phyloP scores from a whole-genome alignment of 1,140 invertebrate genomes.

The Drosophila arizonae region DNA sequence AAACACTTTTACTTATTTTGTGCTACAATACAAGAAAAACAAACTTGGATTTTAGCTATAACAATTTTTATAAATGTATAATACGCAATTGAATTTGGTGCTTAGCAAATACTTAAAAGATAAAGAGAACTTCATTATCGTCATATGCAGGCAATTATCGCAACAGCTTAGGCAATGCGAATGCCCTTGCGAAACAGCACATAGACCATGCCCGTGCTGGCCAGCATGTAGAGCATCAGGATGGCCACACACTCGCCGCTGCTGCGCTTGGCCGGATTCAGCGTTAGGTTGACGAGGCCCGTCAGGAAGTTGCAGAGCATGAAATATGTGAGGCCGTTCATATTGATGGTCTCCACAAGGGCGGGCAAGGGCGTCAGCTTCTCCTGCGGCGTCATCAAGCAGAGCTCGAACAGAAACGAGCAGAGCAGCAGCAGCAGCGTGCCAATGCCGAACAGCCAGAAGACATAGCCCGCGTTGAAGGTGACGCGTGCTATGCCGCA shows the following conservation, averaged over 20 bases:
- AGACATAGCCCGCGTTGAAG: slow-evolving; percentile 58
- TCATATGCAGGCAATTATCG: background rate
- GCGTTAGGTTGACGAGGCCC: slow-evolving; percentile 60
- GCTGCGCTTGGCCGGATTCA: slow-evolving; percentile 37
- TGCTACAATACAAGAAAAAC: too few species aligned
- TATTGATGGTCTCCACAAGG: slow-evolving; percentile 53
- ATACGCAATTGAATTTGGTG: too few species aligned
- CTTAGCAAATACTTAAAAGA: background rate
- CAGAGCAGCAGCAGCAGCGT: slow-evolving; percentile 39
- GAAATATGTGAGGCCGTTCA: slow-evolving; percentile 62
- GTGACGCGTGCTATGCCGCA: slow-evolving; percentile 59
- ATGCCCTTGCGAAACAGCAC: slow-evolving; percentile 52
- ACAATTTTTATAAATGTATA: too few species aligned
- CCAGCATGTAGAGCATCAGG: slow-evolving; percentile 55
- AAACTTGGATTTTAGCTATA: too few species aligned
- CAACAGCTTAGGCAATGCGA: slow-evolving; percentile 54
- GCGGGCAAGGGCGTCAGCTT: slow-evolving; percentile 27
- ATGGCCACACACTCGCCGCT: slow-evolving; percentile 44
- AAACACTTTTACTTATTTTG: too few species aligned
- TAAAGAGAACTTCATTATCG: background rate
- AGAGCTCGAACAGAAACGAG: slow-evolving; percentile 53
- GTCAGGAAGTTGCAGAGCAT: slow-evolving; percentile 68
- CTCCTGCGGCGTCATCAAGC: background rate
- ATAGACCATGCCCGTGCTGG: slow-evolving; percentile 37
- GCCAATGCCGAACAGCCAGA: slow-evolving; percentile 40